Base-by-base conservation (phyloP, 1,140 invertebrate genomes). In the Euglossa dilemma region DNA sequence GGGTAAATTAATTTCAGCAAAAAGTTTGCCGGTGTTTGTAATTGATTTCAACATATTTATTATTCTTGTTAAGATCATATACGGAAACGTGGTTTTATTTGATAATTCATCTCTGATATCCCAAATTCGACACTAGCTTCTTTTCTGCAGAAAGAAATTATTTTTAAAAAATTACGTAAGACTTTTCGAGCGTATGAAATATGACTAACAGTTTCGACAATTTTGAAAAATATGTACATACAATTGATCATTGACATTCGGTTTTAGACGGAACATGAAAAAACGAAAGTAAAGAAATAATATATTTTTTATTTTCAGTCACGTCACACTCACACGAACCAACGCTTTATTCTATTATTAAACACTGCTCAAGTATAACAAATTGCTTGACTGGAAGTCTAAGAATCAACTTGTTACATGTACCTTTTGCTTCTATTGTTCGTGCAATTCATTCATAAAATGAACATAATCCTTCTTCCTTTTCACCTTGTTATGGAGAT, bases 181-280 rank as follows among this genome's bases (percentile, higher is more conserved):
- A 12, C 18, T 67, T n/a, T 61, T 6, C 6, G 16, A n/a, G 20
- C 12, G 18, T 45, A 28, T 25, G 2, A 18, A 25, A 70, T 69
- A 25, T 9, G 43, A n/a, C 5, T 12, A 70, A 70, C 28, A 28
- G 14, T 28, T 36, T 54, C 7, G 8, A 2, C 23, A 54, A 36
- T 2, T 28, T 28, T 23, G 6, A 2, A 28, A 12, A 6, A 14
- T 25, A 0, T 12, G 6, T 18, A 3, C 18, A 52, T 11, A 28
- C 0, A 3, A n/a, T 67, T 8, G 18, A 4, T 16, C 7, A 16
- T 0, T 50, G 5, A 9, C 0, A 36, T 9, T 1, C 0, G 5
- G 16, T 9, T 52, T 4, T 11, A 25, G 28, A n/a, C 12, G 8
- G 6, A 6, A 25, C 0, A 0, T n/a, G 2, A 52, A 6, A 20